phyloP scores from a whole-genome alignment of 2,888 invertebrate genomes.

The Himalopsyche anomala region DNA sequence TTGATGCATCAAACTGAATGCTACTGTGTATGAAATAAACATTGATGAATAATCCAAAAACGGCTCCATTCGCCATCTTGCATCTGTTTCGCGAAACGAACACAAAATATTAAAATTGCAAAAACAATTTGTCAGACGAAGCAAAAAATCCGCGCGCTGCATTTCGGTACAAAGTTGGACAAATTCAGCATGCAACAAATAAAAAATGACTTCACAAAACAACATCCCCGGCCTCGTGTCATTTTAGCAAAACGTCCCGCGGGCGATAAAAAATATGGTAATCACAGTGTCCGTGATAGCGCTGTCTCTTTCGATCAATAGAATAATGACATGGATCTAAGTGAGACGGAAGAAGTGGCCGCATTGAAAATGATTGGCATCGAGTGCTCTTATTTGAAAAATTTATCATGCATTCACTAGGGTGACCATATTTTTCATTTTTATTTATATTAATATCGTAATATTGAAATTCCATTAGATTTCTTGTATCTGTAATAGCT shows the following conservation, averaged over 20 bases:
- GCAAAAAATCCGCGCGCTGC: neutral
- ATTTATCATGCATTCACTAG: neutral
- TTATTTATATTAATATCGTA: no score
- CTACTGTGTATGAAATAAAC: no score
- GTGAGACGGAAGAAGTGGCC: neutral
- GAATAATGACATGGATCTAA: neutral
- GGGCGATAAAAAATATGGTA: constrained; percentile 49
- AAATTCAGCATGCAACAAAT: neutral
- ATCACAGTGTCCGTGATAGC: neutral
- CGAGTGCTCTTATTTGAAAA: neutral
- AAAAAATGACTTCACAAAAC: constrained; percentile 17
- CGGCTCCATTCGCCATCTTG: neutral
- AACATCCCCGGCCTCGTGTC: constrained; percentile 20
- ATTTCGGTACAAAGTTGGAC: neutral
- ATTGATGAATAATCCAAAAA: no score
- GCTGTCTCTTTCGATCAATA: neutral
- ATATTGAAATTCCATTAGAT: no score
- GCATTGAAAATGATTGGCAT: constrained; percentile 26
- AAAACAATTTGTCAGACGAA: neutral
- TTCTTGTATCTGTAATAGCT: no score
- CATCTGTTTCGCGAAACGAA: neutral
- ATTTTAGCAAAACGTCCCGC: constrained; percentile 32
- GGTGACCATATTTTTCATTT: neutral
- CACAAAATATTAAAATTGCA: neutral
- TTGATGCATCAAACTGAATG: no score